Percentiles rank a stretch among this genome's conserved stretches.
These are phyloP conservation scores for Lydus trimaculatus DNA, from an alignment of 2,888 invertebrate species.

Conservation along the genomic window DNA sequence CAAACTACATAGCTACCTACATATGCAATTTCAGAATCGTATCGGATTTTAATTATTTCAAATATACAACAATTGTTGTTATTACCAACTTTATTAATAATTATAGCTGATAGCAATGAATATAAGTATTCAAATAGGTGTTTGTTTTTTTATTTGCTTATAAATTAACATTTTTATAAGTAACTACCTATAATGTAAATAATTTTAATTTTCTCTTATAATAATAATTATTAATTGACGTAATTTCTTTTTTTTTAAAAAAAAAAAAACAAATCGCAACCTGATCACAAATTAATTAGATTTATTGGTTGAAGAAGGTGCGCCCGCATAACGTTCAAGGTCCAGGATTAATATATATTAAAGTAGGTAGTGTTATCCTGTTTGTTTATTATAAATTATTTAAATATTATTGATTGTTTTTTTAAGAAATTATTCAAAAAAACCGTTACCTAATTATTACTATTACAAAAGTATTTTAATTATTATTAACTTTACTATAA, in stretches of 20 bases:
- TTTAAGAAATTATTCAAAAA: not conserved
- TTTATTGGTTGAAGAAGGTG: not conserved
- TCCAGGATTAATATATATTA: not conserved
- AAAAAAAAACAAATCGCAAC: too few relatives aligned
- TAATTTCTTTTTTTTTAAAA: slow-evolving; percentile 2
- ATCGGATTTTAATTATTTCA: too few relatives aligned
- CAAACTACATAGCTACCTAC: too few relatives aligned
- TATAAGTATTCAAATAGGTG: not conserved
- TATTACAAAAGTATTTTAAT: too few relatives aligned
- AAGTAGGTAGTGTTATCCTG: too few relatives aligned
- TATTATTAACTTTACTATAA: too few relatives aligned
- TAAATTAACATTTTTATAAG: not conserved
- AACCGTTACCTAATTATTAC: too few relatives aligned
- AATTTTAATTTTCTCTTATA: not conserved
- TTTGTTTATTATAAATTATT: not conserved
- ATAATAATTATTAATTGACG: not conserved
- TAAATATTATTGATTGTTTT: not conserved
- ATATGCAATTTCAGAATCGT: too few relatives aligned
- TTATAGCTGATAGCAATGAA: too few relatives aligned
- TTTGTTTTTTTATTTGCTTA: not conserved
- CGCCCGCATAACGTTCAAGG: not conserved
- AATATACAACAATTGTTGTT: not conserved
- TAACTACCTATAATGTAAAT: not conserved
- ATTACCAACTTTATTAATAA: not conserved
- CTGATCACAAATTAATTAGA: not conserved